Evolutionary conservation across 1,140 invertebrate species (phyloP), one percentile per base, ranked within the genome.

Genomic region (Apolygus lucorum): DNA sequence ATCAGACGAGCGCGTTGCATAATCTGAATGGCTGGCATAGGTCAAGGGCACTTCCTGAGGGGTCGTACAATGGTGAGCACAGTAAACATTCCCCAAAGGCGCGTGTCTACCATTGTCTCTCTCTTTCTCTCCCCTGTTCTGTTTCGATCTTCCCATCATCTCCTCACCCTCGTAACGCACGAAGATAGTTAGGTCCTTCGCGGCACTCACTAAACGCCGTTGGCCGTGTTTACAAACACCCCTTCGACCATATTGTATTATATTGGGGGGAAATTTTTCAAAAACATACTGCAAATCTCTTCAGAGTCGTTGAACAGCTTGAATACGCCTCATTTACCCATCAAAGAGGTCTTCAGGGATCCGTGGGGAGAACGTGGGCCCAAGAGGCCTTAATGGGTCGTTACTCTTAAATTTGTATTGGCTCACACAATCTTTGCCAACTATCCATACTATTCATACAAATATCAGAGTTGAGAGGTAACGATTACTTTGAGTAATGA

Each of bases 11-110:
- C n/a, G 54, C 4, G 4, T 42, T 34, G 64, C 64, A 34, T 66
- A 66, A 66, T 66, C 64, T 66, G 64, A 66, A 66, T 66, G 28
- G 28, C n/a, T 17, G 26, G 27, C 64, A 24, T 28, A 66, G 64
- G 64, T 66, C 64, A 66, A 66, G 64, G 64, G 64, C 29, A 66
- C 64, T 66, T 66, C 64, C 64, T 66, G 64, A 66, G 24, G 64
- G 64, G 29, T n/a, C n/a, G n/a, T n/a, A n/a, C n/a, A n/a, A n/a
- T n/a, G n/a, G n/a, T n/a, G n/a, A n/a, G n/a, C n/a, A n/a, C n/a
- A n/a, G 27, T 14, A 2, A 17, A 11, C 54, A 42, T 42, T 42
- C 34, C 17, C n/a, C n/a, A n/a, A n/a, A 42, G 4, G 34, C 34
- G 34, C 54, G 4, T n/a, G 4, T 62, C 54, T 63, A 63, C 27